Evolutionary conservation across 2,888 invertebrate genomes (phyloP).

Genomic region (Corythucha ciliata): DNA sequence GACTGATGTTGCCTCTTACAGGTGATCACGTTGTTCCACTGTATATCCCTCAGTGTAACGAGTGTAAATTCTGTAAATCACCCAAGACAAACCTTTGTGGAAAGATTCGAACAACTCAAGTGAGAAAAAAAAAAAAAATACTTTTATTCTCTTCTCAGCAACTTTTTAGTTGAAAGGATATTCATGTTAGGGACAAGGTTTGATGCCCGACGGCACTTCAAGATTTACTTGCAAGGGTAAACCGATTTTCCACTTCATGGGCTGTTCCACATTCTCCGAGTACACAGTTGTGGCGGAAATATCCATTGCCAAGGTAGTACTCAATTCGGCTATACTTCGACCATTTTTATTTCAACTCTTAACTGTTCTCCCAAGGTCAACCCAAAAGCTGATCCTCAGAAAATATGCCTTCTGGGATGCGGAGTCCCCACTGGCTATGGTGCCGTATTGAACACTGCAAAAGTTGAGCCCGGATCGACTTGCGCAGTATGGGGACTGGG

Average conservation of each 20-base stretch:
- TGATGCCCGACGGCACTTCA: constrained; percentile 85
- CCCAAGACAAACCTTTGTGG: constrained; percentile 95
- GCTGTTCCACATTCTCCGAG: constrained; percentile 89
- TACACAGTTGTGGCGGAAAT: constrained; percentile 92
- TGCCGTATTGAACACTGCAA: constrained; percentile 84
- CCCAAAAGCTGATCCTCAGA: constrained; percentile 71
- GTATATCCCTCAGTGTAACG: constrained; percentile 92
- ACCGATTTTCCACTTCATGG: constrained; percentile 84
- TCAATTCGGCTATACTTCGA: background rate
- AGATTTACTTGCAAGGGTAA: constrained; percentile 76
- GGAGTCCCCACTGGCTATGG: constrained; percentile 94
- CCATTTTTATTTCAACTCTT: background rate
- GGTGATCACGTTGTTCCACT: constrained; percentile 95
- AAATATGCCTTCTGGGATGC: constrained; percentile 83
- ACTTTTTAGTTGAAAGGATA: background rate
- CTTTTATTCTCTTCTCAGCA: background rate
- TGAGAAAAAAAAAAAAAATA: constrained; percentile 26
- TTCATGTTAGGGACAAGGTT: constrained; percentile 58
- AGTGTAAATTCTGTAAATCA: constrained; percentile 92
- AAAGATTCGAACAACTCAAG: constrained; percentile 74
- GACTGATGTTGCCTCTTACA: constrained; percentile 38
- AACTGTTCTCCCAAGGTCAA: constrained; percentile 47
- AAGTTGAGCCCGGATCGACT: constrained; percentile 74
- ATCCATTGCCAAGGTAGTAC: constrained; percentile 77
- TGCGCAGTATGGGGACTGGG: constrained; percentile 92